Conservation (phyloP, 92 coral and sea anemone species). For the Bergia sp. region DNA sequence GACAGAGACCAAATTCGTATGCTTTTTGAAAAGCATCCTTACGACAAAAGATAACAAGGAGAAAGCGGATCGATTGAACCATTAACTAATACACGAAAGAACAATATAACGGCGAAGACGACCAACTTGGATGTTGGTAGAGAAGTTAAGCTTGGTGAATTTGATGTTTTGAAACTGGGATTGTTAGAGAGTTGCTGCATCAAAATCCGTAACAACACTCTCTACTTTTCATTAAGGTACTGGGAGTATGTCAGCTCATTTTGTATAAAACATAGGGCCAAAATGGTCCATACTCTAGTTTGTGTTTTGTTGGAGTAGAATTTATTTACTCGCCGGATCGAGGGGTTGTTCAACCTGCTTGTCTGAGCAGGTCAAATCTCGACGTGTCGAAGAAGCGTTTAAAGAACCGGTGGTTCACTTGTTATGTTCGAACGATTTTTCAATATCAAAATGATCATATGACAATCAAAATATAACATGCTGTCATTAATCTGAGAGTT, state of each 20-base stretch:
- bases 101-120: background rate
- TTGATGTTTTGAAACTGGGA: background rate
- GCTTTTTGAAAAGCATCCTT: background rate
- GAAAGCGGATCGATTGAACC: background rate
- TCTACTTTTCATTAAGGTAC: background rate
- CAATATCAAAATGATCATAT: background rate
- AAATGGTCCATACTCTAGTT: background rate
- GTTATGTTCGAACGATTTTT: background rate
- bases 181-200: background rate
- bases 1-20: background rate
- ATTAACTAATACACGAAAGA: background rate
- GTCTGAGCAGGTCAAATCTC: slow-evolving; percentile 11
- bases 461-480: background rate
- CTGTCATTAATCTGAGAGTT: background rate
- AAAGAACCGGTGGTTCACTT: slow-evolving; percentile 4
- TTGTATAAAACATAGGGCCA: background rate
- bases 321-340: slow-evolving; percentile 14
- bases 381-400: slow-evolving; percentile 27
- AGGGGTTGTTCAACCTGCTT: slow-evolving; percentile 32
- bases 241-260: background rate
- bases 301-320: slow-evolving; percentile 18
- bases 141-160: background rate
- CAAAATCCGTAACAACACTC: background rate
- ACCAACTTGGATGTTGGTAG: background rate
- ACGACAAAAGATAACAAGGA: background rate